phyloP scores from a whole-genome alignment of 2,888 invertebrate species.

The Oligia strigilis region DNA sequence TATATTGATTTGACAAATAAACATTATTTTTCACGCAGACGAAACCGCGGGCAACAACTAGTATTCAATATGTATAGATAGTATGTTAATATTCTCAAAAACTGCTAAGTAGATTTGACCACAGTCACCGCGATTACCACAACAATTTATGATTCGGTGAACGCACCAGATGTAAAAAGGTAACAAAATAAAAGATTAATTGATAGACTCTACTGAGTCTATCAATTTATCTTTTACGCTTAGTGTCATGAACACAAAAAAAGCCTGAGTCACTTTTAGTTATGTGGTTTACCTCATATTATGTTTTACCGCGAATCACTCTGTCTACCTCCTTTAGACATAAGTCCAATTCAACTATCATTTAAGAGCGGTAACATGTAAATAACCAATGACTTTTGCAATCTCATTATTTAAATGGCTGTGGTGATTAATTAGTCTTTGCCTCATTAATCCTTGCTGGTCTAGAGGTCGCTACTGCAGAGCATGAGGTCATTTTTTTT shows the following conservation, averaged over 20 bases:
- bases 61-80: background rate
- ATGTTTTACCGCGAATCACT: background rate
- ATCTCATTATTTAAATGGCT: constrained; percentile 8
- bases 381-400: constrained; percentile 6
- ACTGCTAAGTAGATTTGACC: background rate
- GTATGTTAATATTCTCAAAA: background rate
- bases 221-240: background rate
- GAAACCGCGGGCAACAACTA: background rate
- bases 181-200: background rate
- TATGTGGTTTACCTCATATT: background rate
- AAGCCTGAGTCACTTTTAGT: background rate
- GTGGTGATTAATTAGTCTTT: constrained; percentile 27
- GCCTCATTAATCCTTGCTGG: background rate
- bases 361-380: background rate
- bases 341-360: constrained; percentile 17
- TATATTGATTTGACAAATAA: no score
- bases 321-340: no score
- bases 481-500: no score
- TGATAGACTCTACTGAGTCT: background rate
- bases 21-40: no score
- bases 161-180: no score
- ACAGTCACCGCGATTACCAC: background rate
- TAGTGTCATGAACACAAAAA: background rate
- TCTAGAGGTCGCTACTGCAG: no score
- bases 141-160: background rate